Percentiles rank a stretch among this genome's conserved stretches.
Evolutionary conservation across 1,140 invertebrate genomes (phyloP).

Genomic region (Tetraneura akinire): DNA sequence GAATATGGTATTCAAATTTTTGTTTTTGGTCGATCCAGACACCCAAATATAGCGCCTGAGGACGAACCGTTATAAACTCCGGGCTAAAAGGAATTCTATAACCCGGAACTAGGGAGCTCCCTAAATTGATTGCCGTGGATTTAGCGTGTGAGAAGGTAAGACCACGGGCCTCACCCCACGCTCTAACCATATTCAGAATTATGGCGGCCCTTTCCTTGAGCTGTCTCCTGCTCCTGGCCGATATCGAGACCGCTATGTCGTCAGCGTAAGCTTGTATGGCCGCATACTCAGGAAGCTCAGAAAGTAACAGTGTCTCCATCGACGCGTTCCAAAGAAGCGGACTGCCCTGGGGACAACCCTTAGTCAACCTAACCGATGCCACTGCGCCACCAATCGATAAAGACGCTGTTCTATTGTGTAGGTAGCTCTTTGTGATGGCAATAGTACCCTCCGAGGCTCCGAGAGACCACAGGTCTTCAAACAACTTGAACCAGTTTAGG

Average conservation of each 20-base stretch:
- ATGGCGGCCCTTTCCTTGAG: neutral
- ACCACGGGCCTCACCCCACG: neutral
- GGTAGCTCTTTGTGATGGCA: neutral
- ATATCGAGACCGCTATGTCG: neutral
- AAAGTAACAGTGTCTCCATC: neutral
- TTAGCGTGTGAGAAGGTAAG: neutral
- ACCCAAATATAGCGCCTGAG: neutral
- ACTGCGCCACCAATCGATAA: neutral
- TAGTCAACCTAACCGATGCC: neutral
- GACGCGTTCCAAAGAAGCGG: neutral
- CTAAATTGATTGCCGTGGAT: neutral
- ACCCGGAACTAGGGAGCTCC: neutral
- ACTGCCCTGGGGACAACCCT: neutral
- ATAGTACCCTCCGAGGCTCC: neutral
- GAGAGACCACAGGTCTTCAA: neutral
- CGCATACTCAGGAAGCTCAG: neutral
- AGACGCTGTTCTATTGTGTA: neutral
- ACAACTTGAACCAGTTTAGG: neutral
- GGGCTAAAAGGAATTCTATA: neutral
- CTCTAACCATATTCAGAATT: neutral
- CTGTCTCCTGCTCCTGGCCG: neutral
- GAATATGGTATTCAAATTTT: no score
- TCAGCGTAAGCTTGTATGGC: neutral
- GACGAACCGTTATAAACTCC: neutral
- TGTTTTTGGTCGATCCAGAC: neutral